A percentile compares a stretch with the other conserved stretches of the same genome.
Conservation (phyloP, 1,140 invertebrate genomes). For the Drosophila ananassae region DNA sequence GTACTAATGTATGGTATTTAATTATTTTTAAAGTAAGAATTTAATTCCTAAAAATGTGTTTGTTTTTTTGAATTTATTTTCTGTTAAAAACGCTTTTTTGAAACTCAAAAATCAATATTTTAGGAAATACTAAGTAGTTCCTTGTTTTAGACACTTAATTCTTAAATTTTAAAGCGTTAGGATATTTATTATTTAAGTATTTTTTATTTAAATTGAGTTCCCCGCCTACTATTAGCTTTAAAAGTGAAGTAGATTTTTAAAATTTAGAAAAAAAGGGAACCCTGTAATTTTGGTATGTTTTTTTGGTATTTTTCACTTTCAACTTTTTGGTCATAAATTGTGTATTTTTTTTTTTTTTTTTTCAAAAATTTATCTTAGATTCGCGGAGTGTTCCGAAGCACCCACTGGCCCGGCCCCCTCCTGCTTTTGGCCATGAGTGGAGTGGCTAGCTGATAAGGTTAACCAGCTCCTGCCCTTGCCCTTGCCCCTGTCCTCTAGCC, state of each 20-base stretch:
- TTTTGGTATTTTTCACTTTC: constrained; percentile 19
- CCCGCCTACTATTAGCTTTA: background rate
- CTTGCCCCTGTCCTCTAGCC: constrained; percentile 21
- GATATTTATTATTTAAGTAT: background rate
- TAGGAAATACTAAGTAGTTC: no score
- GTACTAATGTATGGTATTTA: background rate
- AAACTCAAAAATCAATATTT: no score
- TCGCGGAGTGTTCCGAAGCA: background rate
- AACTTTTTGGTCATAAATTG: constrained; percentile 7
- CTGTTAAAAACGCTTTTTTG: no score
- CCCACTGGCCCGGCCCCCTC: background rate
- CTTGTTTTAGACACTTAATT: no score
- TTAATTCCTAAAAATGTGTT: no score
- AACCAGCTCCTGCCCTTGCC: constrained; percentile 7
- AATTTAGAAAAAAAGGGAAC: background rate
- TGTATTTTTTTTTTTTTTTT: background rate
- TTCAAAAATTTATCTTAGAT: constrained; percentile 3
- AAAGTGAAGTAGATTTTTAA: background rate
- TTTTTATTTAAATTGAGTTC: background rate
- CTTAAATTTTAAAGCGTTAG: background rate
- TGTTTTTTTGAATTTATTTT: no score
- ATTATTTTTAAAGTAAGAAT: no score
- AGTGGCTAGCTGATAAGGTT: constrained; percentile 35
- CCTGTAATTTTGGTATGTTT: background rate
- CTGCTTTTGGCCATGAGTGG: constrained; percentile 4